These are phyloP conservation scores for Doryteuthis pealeii DNA, from an alignment of 1,140 invertebrate species.

Conservation along the genomic window DNA sequence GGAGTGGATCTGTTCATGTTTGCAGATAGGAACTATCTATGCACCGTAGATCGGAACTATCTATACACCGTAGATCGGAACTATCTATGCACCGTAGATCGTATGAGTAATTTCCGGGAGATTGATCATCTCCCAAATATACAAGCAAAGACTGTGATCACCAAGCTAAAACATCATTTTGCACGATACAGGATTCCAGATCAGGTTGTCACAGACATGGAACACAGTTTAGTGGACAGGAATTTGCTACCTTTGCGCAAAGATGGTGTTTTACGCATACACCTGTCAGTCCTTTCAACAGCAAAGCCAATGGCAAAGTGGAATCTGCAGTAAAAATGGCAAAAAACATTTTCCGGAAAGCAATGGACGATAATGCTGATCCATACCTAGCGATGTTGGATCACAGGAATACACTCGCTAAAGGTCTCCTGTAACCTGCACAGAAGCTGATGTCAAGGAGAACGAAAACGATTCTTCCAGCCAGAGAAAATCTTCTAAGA, in stretches of 20 bases:
- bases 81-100: too few species aligned
- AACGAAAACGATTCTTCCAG: too few species aligned
- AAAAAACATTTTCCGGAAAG: conserved; percentile 33
- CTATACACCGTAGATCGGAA: too few species aligned
- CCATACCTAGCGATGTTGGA: conserved; percentile 31
- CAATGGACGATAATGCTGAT: conserved; percentile 22
- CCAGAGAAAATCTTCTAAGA: too few species aligned
- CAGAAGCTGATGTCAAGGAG: too few species aligned
- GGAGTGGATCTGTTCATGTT: too few species aligned
- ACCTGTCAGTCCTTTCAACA: conserved; percentile 12
- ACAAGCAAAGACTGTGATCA: conserved; percentile 23
- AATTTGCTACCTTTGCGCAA: too few species aligned
- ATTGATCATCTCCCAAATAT: not conserved
- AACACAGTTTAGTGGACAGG: conserved; percentile 23
- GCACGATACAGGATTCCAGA: conserved; percentile 28
- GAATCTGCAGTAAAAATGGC: conserved; percentile 34
- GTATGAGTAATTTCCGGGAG: too few species aligned
- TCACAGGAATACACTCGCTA: conserved; percentile 28
- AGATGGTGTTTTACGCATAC: too few species aligned
- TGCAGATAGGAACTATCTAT: too few species aligned
- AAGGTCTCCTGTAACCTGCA: too few species aligned
- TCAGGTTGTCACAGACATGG: conserved; percentile 24
- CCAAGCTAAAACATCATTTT: conserved; percentile 34
- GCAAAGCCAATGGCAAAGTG: conserved; percentile 32
- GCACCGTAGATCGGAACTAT: too few species aligned